These are phyloP conservation scores for Xerus inauris DNA, from an alignment of 2,113 vertebrate species.

Conservation along the genomic window DNA sequence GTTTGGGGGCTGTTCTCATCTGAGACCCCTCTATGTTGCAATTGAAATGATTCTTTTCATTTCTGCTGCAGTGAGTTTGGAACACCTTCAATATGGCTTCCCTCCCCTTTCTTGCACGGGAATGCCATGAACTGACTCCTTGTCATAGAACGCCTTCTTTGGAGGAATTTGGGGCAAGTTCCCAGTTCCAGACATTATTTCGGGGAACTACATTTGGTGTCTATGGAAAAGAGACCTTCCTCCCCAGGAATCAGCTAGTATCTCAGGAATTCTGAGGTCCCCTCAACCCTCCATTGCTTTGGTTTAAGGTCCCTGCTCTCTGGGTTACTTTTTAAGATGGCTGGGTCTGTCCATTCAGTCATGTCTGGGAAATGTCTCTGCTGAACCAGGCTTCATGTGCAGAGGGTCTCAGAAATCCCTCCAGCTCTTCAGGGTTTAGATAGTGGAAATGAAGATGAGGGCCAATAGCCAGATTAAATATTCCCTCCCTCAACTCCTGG, in stretches of 20 bases:
- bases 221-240: neutral
- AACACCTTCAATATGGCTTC: neutral
- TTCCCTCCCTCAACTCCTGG: neutral
- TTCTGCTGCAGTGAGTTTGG: neutral
- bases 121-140: neutral
- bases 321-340: neutral
- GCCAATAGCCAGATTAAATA: neutral
- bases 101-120: no score
- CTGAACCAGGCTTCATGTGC: neutral
- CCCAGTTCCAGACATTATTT: neutral
- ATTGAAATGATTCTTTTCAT: neutral
- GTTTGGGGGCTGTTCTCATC: neutral
- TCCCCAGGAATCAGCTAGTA: neutral
- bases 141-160: neutral
- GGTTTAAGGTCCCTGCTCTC: neutral
- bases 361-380: neutral
- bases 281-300: neutral
- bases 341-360: neutral
- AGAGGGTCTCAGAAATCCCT: neutral
- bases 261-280: neutral
- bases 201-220: neutral
- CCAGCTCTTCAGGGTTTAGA: neutral
- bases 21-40: neutral
- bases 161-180: neutral
- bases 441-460: neutral